phyloP scores from a whole-genome alignment of 2,888 invertebrate species.

The Thecophora atra region DNA sequence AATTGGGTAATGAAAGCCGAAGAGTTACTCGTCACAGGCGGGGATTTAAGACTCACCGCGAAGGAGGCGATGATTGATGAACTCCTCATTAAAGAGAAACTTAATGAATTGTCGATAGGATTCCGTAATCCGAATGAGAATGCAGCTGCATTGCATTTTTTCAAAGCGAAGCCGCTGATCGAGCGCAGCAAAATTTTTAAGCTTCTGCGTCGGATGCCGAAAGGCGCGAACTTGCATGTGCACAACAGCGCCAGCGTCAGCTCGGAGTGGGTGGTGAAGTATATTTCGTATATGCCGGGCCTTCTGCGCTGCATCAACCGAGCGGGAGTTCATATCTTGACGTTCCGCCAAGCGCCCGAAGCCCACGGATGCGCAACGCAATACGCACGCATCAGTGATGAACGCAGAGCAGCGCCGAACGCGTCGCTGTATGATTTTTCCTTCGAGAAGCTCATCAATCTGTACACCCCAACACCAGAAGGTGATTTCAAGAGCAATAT shows the following conservation, averaged over 20 bases:
- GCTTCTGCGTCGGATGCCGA: slow-evolving; percentile 71
- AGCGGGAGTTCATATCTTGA: slow-evolving; percentile 47
- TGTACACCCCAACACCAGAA: slow-evolving; percentile 69
- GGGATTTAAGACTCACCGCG: slow-evolving; percentile 51
- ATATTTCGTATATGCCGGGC: slow-evolving; percentile 67
- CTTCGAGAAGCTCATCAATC: slow-evolving; percentile 70
- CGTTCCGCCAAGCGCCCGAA: slow-evolving; percentile 50
- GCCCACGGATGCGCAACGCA: slow-evolving; percentile 52
- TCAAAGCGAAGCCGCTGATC: slow-evolving; percentile 67
- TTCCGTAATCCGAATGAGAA: slow-evolving; percentile 56
- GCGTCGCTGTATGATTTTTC: slow-evolving; percentile 67
- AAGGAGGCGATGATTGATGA: slow-evolving; percentile 57
- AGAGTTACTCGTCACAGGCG: slow-evolving; percentile 58
- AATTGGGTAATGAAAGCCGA: slow-evolving; percentile 58
- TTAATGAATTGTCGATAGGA: slow-evolving; percentile 55
- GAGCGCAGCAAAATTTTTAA: slow-evolving; percentile 69
- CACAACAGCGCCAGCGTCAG: slow-evolving; percentile 69
- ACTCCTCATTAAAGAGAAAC: slow-evolving; percentile 59
- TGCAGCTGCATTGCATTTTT: slow-evolving; percentile 69
- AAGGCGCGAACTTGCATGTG: slow-evolving; percentile 68
- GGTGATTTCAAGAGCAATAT: slow-evolving; percentile 53
- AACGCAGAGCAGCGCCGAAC: slow-evolving; percentile 64
- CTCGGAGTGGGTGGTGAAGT: slow-evolving; percentile 67
- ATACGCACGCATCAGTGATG: slow-evolving; percentile 54
- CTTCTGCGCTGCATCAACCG: slow-evolving; percentile 55